Evolutionary conservation across 1,140 invertebrate genomes (phyloP), one percentile per base, ranked within the genome.

Genomic region (Drosophila takahashii): DNA sequence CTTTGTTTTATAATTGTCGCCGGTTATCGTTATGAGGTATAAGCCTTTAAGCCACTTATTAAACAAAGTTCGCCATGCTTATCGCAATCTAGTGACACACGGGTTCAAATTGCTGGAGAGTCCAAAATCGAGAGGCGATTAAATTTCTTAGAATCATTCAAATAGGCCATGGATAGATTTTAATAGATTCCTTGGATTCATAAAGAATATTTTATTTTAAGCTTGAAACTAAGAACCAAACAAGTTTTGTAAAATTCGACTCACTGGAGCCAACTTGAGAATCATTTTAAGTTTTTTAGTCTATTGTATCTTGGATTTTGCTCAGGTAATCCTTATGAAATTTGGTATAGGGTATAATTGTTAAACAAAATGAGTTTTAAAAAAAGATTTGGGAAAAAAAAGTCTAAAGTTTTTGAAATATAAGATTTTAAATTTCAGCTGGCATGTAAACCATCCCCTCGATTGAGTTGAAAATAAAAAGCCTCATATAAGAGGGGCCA

Each of bases 1-100:
- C 61, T 67, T 67, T 69, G 66, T 69, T 69, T 69, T 69, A 54
- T 69, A 70, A 70, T 69, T 70, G 67, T 70, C 64, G 67, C 42
- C 18, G 60, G 69, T 47, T 77, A 71, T 65, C 65, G 51, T 80
- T 71, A 65, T 61, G 59, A 16, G 54, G 65, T 65, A 62, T 57
- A 60, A 42, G 45, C 52, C 59, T 70, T 75, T 45, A 74, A 79
- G 44, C 54, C 67, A 56, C 57, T 45, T 58, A 57, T 64, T 61
- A 59, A 70, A 75, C 50, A 58, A 45, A 64, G 51, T 58, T 70
- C 58, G 64, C 42, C 36, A 34, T 7, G 42, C 67, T 80, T 71
- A 81, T 76, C 61, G 37, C 32, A 59, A 70, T 70, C 51, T 37
- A 70, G 42, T 70, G 67, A 70, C 67, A 70, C 67, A 48, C 48